Base-by-base conservation (phyloP, 2,888 invertebrate genomes). In the Quadroppia sp. region DNA sequence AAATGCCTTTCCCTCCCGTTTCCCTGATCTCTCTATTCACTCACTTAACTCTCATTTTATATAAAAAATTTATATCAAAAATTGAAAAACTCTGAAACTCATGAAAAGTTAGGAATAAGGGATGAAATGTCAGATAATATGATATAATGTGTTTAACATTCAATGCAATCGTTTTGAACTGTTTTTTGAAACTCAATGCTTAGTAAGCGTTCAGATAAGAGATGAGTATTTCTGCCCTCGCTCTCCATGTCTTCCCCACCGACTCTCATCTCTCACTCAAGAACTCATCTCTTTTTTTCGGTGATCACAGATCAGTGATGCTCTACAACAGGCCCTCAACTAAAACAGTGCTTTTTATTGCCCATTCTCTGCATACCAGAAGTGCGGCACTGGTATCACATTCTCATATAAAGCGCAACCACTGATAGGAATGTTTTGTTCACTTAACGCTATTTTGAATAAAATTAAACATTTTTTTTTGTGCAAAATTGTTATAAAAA, bases 61-160 rank as follows among this genome's bases (percentile, higher is more conserved):
- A 45, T 53, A 25, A 53, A 53, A 53, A 53, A 25, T 53, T 7
- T n/a, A n/a, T 23, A 11, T n/a, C 4, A 53, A 53, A 53, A 53
- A 53, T 53, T 23, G 23, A 70, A 45, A 13, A 40, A 23, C 13
- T 40, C 9, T 40, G 30, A 30, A n/a, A 28, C 23, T 42, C 45
- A 45, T 45, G 11, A 45, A 69, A 45, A 69, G 69, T 42, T 23
- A 17, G 42, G 25, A 61, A 61, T 30, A 36, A 32, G 61, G 32
- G 61, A 61, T 61, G 13, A 61, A 32, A 61, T 61, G 13, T 61
- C 61, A 61, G 6, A 61, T 30, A 32, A 61, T 30, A 61, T 61
- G 17, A 61, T 30, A 61, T 61, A 32, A 61, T 61, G n/a, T 61
- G 30, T 61, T 61, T 61, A 61, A 61, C 61, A 61, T 61, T 61